Evolutionary conservation across 1,140 invertebrate species (phyloP).

Genomic region (Ericerus pela): DNA sequence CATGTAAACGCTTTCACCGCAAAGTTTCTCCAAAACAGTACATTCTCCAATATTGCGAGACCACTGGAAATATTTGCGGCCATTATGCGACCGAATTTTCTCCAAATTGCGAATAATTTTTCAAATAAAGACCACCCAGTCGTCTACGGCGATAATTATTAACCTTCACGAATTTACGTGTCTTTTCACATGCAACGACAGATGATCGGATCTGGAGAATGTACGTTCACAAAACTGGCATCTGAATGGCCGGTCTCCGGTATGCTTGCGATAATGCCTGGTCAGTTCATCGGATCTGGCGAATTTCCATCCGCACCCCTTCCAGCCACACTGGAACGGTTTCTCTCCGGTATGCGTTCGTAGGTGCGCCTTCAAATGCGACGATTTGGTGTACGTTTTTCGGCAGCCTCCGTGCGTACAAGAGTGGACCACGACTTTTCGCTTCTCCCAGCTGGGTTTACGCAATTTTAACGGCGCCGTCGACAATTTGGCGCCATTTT

Average conservation of each 20-base stretch:
- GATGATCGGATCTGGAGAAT: slow-evolving; percentile 48
- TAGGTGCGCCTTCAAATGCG: slow-evolving; percentile 56
- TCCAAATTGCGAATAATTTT: too few relatives aligned
- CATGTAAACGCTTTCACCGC: too few relatives aligned
- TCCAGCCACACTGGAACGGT: slow-evolving; percentile 54
- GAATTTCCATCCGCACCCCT: slow-evolving; percentile 47
- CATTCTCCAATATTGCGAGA: too few relatives aligned
- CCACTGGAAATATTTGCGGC: too few relatives aligned
- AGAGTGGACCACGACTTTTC: slow-evolving; percentile 40
- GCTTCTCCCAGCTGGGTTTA: background rate
- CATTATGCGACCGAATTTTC: too few relatives aligned
- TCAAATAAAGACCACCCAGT: too few relatives aligned
- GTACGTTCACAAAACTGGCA: slow-evolving; percentile 44
- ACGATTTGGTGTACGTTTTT: slow-evolving; percentile 57
- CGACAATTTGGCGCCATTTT: background rate
- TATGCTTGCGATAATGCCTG: slow-evolving; percentile 45
- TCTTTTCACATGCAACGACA: slow-evolving; percentile 50
- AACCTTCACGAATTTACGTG: too few relatives aligned
- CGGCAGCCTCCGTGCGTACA: slow-evolving; percentile 47
- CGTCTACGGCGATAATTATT: too few relatives aligned
- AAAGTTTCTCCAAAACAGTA: too few relatives aligned
- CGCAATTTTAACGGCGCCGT: background rate
- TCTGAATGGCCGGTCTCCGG: slow-evolving; percentile 43
- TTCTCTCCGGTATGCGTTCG: slow-evolving; percentile 57
- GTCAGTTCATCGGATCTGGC: slow-evolving; percentile 56